Evolutionary conservation across 2,797 vertebrate species (phyloP), one percentile per base, ranked within the genome.

Genomic region (Tarsius wallacei): DNA sequence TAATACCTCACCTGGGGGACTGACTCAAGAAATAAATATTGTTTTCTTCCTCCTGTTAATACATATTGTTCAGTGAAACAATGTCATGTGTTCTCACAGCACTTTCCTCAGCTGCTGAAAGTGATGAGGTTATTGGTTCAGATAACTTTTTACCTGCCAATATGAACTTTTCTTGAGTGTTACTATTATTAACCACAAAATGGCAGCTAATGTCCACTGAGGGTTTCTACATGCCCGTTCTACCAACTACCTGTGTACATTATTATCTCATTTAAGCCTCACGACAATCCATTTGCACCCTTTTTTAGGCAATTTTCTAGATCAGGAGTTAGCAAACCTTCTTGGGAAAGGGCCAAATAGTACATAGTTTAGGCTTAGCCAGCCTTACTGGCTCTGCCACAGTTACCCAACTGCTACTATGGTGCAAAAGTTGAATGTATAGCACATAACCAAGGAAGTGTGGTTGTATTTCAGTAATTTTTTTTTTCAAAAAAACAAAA

Each of bases 21-120:
- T 95, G 26, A 6, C 53, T 87, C 77, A 42, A 91, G 42, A 97
- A 97, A 98, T 97, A 98, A 98, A 98, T 97, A 97, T 93, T 95
- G 31, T 97, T 98, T 98, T 93, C 90, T 97, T 93, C 66, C 53
- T 19, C 11, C 76, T 92, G 89, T 71, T 97, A 98, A 98, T 96
- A 97, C 97, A 87, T 84, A 77, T 47, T 80, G 53, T 95, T 66
- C 0, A 70, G 36, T 33, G 78, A 96, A 96, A 95, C 94, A 96
- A 77, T 92, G 97, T 97, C 78, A 71, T 77, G 64, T 73, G 17
- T 91, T n/a, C 78, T 94, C 77, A 76, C 14, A 21, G 59, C 33
- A 12, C 90, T 97, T 94, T 57, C 63, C 78, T 93, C 71, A 61
- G 64, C 77, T 81, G 51, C 24, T 84, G 36, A 55, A 82, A 91